Percentiles rank a stretch among this genome's conserved stretches.
These are phyloP conservation scores for Rhinoraja longicauda DNA, from an alignment of 2,797 vertebrate genomes.

Conservation along the genomic window DNA sequence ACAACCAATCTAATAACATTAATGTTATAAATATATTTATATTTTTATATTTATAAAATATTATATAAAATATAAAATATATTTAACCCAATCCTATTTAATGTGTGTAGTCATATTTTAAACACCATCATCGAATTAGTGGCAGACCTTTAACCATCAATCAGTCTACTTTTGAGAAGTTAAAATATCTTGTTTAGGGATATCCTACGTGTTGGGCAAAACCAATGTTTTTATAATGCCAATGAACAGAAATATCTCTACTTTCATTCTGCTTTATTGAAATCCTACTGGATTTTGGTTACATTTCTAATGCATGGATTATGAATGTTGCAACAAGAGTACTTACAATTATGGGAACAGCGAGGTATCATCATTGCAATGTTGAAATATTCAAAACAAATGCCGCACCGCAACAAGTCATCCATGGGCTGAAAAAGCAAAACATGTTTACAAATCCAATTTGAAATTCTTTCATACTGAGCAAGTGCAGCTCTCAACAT, in stretches of 20 bases:
- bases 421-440: constrained; percentile 65
- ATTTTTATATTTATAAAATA: too few relatives aligned
- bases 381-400: constrained; percentile 82
- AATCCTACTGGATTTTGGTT: not conserved
- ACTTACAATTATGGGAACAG: constrained; percentile 92
- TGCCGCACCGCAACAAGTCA: constrained; percentile 74
- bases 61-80: not conserved
- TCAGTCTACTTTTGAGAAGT: not conserved
- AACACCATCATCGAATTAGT: not conserved
- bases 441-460: not conserved
- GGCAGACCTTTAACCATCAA: not conserved
- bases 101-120: not conserved
- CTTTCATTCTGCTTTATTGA: not conserved
- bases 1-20: too few relatives aligned
- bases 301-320: not conserved
- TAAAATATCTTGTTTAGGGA: not conserved
- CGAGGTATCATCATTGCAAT: constrained; percentile 82
- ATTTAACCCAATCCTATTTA: not conserved
- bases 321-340: not conserved
- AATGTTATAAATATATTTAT: not conserved
- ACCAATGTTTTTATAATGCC: not conserved
- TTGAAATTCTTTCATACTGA: not conserved
- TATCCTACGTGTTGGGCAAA: not conserved
- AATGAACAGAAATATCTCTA: not conserved
- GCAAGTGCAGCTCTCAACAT: not conserved